Conservation (phyloP, 2,888 invertebrate species). For the Pheosia gnoma region DNA sequence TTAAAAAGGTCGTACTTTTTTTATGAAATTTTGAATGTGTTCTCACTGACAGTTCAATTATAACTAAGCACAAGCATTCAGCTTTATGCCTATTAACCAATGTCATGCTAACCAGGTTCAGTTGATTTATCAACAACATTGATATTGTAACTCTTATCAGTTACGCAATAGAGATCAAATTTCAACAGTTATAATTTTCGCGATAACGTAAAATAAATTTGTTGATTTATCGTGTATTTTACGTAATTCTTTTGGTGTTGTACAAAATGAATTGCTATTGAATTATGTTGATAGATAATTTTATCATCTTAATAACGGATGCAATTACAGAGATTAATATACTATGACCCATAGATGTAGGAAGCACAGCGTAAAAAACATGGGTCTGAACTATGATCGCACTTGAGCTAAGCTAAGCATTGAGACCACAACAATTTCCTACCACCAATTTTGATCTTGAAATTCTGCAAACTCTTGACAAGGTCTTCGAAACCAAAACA, state of each 20-base stretch:
- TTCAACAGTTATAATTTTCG: not conserved
- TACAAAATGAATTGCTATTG: not conserved
- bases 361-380: too few species aligned
- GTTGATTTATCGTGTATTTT: not conserved
- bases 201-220: not conserved
- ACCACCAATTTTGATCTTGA: too few species aligned
- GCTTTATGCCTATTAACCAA: conserved; percentile 5
- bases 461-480: too few species aligned
- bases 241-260: not conserved
- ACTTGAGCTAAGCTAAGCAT: too few species aligned
- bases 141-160: not conserved
- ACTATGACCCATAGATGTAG: not conserved
- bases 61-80: conserved; percentile 4
- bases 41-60: conserved; percentile 4
- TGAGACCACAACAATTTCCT: too few species aligned
- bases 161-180: not conserved
- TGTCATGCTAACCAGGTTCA: not conserved
- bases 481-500: too few species aligned
- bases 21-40: not conserved
- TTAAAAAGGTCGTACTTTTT: not conserved
- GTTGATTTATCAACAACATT: not conserved
- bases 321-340: not conserved
- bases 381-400: too few species aligned
- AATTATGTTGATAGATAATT: not conserved
- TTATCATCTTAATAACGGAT: not conserved